Conservation (phyloP, 2,888 invertebrate genomes). For the Diaphora mendica region DNA sequence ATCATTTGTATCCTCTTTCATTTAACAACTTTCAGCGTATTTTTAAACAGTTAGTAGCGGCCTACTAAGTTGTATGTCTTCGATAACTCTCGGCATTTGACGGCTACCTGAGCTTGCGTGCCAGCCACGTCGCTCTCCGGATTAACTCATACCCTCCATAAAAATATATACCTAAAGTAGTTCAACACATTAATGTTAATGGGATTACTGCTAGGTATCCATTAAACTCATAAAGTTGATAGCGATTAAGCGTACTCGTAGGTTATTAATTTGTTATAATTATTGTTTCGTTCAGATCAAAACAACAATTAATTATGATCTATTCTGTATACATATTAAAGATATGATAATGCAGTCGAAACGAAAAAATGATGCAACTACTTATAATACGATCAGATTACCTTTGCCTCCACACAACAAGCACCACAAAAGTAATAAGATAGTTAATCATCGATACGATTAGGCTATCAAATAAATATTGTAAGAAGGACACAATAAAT, state of each 20-base stretch:
- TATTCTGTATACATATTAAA: background rate
- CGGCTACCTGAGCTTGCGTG: conserved; percentile 72
- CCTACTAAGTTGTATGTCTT: conserved; percentile 24
- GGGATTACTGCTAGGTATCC: conserved; percentile 71
- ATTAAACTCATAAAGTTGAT: conserved; percentile 71
- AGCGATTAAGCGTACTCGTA: conserved; percentile 70
- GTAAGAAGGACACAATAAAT: conserved; percentile 60
- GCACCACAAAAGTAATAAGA: background rate
- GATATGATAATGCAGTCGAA: background rate
- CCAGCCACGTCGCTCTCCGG: conserved; percentile 67
- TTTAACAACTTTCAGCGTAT: conserved; percentile 29
- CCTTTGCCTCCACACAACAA: background rate
- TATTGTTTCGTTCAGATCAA: conserved; percentile 42
- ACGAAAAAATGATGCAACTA: no score
- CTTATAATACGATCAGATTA: background rate
- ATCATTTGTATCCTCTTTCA: conserved; percentile 19
- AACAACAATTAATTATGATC: conserved; percentile 32
- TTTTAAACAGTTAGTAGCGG: conserved; percentile 27
- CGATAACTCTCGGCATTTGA: conserved; percentile 48
- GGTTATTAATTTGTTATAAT: conserved; percentile 49
- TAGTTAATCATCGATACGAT: conserved; percentile 25
- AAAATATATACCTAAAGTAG: conserved; percentile 66
- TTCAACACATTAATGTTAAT: conserved; percentile 73
- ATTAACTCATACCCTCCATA: conserved; percentile 76
- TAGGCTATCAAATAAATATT: conserved; percentile 37